These are phyloP conservation scores for Ia io DNA, from an alignment of 2,113 vertebrate genomes.

Conservation along the genomic window DNA sequence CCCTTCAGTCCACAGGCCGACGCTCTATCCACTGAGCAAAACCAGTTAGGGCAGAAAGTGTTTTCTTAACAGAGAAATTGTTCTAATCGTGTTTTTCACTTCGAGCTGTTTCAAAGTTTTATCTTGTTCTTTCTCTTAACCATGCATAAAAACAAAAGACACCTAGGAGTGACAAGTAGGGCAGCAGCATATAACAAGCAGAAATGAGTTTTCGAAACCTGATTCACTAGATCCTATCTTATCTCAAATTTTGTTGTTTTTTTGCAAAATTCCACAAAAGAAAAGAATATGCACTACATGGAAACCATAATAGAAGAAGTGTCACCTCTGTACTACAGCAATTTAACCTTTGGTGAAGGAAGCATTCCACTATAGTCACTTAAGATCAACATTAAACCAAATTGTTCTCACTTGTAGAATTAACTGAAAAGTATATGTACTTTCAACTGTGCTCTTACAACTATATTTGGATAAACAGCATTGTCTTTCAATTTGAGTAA, in stretches of 20 bases:
- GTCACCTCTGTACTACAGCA: not conserved
- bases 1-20: no score
- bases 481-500: not conserved
- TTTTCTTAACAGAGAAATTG: conserved; percentile 9
- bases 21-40: no score
- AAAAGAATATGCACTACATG: not conserved
- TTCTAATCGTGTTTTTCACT: not conserved
- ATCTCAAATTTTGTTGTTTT: not conserved
- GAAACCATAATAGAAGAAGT: not conserved
- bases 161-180: not conserved
- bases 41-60: not conserved
- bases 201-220: not conserved
- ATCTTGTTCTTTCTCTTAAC: not conserved
- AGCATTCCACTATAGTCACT: not conserved
- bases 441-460: conserved; percentile 30
- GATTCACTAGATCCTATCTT: not conserved
- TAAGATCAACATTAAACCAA: not conserved
- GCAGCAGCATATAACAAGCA: not conserved
- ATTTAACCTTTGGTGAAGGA: not conserved
- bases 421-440: not conserved
- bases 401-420: not conserved
- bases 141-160: not conserved
- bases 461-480: not conserved
- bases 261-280: not conserved
- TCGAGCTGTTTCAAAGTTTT: conserved; percentile 19